A percentile compares a stretch with the other conserved stretches of the same genome.
These are phyloP conservation scores for Meloidogyne hapla DNA, from an alignment of 1,140 invertebrate species.

Conservation along the genomic window DNA sequence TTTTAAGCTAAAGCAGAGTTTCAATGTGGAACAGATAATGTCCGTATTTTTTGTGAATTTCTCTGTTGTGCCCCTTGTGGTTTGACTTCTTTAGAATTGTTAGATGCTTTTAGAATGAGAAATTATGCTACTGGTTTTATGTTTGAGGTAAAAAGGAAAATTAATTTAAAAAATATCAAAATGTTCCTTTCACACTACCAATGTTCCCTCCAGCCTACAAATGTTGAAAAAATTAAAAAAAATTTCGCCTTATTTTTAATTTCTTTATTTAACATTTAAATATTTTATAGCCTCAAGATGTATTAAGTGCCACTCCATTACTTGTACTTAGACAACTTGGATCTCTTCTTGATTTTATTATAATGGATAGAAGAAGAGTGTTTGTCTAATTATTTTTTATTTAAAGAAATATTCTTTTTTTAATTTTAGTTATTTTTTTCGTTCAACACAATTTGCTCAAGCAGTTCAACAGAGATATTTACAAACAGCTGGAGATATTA, in stretches of 20 bases:
- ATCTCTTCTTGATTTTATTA: conserved; percentile 15
- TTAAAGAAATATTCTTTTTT: background rate
- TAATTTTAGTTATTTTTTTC: conserved; percentile 18
- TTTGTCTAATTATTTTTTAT: background rate
- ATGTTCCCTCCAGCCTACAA: too few species aligned
- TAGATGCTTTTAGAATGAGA: conserved; percentile 42
- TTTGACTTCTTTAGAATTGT: conserved; percentile 39
- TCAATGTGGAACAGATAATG: conserved; percentile 37
- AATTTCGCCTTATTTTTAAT: background rate
- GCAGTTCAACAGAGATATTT: conserved; percentile 33
- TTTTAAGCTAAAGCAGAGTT: conserved; percentile 37
- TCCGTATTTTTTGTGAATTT: conserved; percentile 48
- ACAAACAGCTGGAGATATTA: conserved; percentile 30
- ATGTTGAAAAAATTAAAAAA: too few species aligned
- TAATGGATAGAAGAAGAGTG: conserved; percentile 29
- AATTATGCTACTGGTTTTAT: conserved; percentile 44
- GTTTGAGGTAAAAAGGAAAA: conserved; percentile 29
- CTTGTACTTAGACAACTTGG: conserved; percentile 34
- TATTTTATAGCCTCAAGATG: conserved; percentile 36
- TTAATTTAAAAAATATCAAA: background rate
- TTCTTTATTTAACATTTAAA: too few species aligned
- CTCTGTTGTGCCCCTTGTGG: conserved; percentile 45
- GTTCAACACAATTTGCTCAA: conserved; percentile 29
- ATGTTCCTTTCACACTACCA: too few species aligned
- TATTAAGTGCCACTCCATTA: conserved; percentile 39